Evolutionary conservation across 2,797 vertebrate genomes (phyloP).

Genomic region (Rhinella marina): DNA sequence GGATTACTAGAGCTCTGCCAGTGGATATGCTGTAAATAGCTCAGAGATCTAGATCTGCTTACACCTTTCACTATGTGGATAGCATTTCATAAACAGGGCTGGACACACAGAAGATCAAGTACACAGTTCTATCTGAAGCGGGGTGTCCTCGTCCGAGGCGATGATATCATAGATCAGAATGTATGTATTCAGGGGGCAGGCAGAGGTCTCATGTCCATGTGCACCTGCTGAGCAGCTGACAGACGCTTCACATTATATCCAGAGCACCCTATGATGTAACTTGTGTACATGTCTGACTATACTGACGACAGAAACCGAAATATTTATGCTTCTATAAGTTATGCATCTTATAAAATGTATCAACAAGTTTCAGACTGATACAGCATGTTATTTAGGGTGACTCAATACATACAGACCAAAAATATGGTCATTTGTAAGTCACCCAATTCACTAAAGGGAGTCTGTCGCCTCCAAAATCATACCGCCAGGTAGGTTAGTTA

Average conservation of each 20-base stretch:
- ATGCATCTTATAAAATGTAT: too few relatives aligned
- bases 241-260: slow-evolving; percentile 10
- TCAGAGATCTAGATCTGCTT: slow-evolving; percentile 22
- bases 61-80: slow-evolving; percentile 34
- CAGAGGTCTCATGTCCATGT: slow-evolving; percentile 12
- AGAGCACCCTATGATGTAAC: slow-evolving; percentile 46
- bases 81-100: slow-evolving; percentile 39
- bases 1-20: not conserved
- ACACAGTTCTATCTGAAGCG: slow-evolving; percentile 10
- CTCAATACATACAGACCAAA: too few relatives aligned
- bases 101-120: slow-evolving; percentile 27
- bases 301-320: too few relatives aligned
- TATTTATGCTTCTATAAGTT: too few relatives aligned
- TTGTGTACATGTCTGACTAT: slow-evolving; percentile 13
- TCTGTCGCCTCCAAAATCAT: too few relatives aligned
- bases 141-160: slow-evolving; percentile 43
- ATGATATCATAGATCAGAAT: slow-evolving; percentile 41
- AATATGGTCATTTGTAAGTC: too few relatives aligned
- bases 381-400: too few relatives aligned
- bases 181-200: slow-evolving; percentile 34
- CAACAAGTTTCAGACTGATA: too few relatives aligned
- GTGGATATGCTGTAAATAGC: not conserved
- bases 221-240: slow-evolving; percentile 56
- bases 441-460: too few relatives aligned
- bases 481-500: too few relatives aligned